These are phyloP conservation scores for Corythornis vintsioides DNA, from an alignment of 2,113 vertebrate genomes.

Conservation along the genomic window DNA sequence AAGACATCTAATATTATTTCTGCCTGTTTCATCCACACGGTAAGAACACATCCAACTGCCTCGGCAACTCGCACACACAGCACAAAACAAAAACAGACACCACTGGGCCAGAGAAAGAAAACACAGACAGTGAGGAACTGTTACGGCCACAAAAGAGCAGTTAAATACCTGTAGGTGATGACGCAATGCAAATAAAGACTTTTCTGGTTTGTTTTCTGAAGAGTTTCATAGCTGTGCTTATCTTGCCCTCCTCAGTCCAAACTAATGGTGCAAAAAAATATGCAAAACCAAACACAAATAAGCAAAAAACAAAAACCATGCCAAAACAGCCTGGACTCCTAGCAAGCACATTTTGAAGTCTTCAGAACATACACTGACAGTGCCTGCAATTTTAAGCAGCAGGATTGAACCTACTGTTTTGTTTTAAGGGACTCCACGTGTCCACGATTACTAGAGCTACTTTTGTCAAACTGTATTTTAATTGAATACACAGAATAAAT, in stretches of 20 bases:
- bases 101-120: background rate
- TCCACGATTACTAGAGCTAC: constrained; percentile 6
- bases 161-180: background rate
- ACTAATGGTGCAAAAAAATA: background rate
- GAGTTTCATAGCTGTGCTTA: no score
- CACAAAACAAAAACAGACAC: background rate
- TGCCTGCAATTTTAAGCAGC: background rate
- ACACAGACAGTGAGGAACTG: background rate
- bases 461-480: constrained; percentile 50
- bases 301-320: background rate
- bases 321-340: background rate
- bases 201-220: background rate
- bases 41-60: constrained; percentile 38
- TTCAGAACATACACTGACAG: background rate
- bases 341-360: background rate
- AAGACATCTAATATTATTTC: constrained; percentile 57
- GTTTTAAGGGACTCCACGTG: constrained; percentile 22
- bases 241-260: background rate
- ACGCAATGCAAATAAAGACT: background rate
- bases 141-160: background rate
- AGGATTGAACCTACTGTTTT: background rate
- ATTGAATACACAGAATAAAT: constrained; percentile 67
- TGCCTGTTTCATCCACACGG: background rate
- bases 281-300: background rate
- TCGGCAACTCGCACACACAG: background rate